Percentiles rank a stretch among this genome's conserved stretches.
phyloP scores from a whole-genome alignment of 2,113 vertebrate species.

The Notarius quadriscutis region DNA sequence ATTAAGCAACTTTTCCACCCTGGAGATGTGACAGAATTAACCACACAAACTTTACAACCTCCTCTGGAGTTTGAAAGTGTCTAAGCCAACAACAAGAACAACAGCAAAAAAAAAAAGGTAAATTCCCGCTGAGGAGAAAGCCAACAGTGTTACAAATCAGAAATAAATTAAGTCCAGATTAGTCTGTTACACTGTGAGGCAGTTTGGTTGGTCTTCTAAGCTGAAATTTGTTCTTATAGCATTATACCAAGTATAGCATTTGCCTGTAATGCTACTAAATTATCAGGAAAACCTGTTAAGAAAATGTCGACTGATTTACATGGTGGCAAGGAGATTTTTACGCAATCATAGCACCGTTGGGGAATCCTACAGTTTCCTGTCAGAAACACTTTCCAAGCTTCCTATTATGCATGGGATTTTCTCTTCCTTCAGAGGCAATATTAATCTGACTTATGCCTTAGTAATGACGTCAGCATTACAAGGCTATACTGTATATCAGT shows the following conservation, averaged over 20 bases:
- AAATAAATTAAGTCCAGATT: background rate
- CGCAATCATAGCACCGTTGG: constrained; percentile 16
- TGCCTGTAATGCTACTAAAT: background rate
- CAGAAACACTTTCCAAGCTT: constrained; percentile 27
- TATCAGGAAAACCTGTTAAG: background rate
- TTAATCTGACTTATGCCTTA: constrained; percentile 29
- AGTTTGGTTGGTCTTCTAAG: background rate
- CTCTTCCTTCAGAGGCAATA: constrained; percentile 7
- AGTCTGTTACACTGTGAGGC: background rate
- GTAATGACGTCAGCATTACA: constrained; percentile 49
- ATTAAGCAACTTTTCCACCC: constrained; percentile 33
- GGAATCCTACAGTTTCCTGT: background rate
- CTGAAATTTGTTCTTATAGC: background rate
- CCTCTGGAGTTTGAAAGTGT: background rate
- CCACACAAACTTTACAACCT: constrained; percentile 33
- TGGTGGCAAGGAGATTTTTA: background rate
- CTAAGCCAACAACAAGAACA: constrained; percentile 14
- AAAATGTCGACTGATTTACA: background rate
- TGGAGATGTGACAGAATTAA: constrained; percentile 30
- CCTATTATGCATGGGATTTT: constrained; percentile 3
- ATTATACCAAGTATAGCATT: background rate
- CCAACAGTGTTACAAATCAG: background rate
- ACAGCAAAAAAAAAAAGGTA: constrained; percentile 9
- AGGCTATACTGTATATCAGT: constrained; percentile 14
- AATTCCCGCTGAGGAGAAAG: background rate